Conservation (phyloP, 2,113 vertebrate species). For the Rhea americana region DNA sequence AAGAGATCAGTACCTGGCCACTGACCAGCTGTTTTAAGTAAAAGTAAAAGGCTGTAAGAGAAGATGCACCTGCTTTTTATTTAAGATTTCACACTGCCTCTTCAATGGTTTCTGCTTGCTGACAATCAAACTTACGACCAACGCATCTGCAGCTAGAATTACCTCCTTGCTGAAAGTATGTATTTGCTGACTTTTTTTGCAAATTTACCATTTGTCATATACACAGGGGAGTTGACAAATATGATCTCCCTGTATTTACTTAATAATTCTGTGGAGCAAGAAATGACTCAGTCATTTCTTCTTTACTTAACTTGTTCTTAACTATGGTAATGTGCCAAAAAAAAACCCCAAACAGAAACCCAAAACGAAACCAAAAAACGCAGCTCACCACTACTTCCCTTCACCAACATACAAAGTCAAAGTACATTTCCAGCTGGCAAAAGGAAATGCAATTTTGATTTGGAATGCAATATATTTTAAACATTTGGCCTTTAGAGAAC, state of each 20-base stretch:
- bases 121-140: constrained; percentile 36
- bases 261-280: constrained; percentile 15
- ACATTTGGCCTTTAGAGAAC: constrained; percentile 26
- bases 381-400: constrained; percentile 26
- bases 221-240: constrained; percentile 25
- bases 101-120: constrained; percentile 10
- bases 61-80: constrained; percentile 16
- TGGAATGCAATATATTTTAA: constrained; percentile 41
- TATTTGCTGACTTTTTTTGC: neutral
- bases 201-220: constrained; percentile 11
- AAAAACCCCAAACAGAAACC: too few relatives aligned
- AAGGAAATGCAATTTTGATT: constrained; percentile 17
- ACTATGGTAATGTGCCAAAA: constrained; percentile 19
- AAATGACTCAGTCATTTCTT: constrained; percentile 22
- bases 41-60: constrained; percentile 7
- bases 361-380: neutral
- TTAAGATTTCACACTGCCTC: constrained; percentile 17
- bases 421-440: constrained; percentile 52
- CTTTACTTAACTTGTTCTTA: neutral
- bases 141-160: neutral
- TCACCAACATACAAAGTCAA: constrained; percentile 18
- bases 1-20: neutral
- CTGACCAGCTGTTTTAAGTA: neutral
- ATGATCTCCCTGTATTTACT: constrained; percentile 12
- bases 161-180: neutral